Evolutionary conservation across 2,113 vertebrate species (phyloP).

Genomic region (Caloenas nicobarica): DNA sequence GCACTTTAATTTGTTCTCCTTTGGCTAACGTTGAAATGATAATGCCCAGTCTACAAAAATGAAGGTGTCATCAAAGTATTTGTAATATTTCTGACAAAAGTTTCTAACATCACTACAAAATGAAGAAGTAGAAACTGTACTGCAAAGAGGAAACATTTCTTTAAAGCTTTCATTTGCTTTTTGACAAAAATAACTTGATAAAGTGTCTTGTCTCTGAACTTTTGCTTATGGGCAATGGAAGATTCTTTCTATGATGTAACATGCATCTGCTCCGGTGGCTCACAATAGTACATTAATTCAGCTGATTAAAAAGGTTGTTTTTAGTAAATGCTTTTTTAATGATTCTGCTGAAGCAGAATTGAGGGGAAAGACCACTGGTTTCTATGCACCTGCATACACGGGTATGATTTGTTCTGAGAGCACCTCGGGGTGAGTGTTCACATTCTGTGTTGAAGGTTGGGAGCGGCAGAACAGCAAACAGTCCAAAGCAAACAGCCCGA

Average conservation of each 20-base stretch:
- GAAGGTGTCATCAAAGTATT: neutral
- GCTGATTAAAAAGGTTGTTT: neutral
- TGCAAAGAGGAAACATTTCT: neutral
- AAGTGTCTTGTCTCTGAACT: neutral
- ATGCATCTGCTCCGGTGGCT: neutral
- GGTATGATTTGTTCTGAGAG: neutral
- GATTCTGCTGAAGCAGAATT: neutral
- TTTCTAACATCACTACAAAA: neutral
- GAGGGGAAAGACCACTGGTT: neutral
- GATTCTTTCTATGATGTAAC: neutral
- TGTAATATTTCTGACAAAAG: neutral
- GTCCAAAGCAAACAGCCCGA: slow-evolving; percentile 73
- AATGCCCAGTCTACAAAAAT: neutral
- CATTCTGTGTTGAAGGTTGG: slow-evolving; percentile 23
- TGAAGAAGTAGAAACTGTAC: neutral
- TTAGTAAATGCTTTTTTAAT: neutral
- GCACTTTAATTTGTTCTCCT: neutral
- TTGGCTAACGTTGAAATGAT: neutral
- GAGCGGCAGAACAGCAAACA: slow-evolving; percentile 74
- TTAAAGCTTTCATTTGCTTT: neutral
- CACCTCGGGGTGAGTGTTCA: slow-evolving; percentile 60
- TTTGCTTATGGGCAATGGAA: neutral
- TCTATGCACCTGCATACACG: neutral
- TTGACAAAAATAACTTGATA: neutral
- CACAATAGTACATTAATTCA: neutral